These are phyloP conservation scores for Prunella strophiata DNA, from an alignment of 2,797 vertebrate species.

Conservation along the genomic window DNA sequence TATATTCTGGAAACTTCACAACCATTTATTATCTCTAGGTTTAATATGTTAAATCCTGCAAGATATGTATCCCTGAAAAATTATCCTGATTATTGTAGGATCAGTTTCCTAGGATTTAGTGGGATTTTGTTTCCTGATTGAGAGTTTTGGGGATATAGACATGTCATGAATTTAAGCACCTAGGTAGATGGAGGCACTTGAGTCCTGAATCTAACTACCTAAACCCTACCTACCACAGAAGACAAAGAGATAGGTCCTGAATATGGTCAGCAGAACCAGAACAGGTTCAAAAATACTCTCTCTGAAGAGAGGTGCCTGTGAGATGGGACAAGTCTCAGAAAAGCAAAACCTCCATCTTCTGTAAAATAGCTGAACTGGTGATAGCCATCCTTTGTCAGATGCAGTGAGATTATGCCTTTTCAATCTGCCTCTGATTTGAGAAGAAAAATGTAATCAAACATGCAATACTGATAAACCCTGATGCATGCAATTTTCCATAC, in stretches of 20 bases:
- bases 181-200: accelerated
- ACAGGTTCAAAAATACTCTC: background rate
- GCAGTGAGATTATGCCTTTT: too few species aligned
- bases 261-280: background rate
- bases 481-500: background rate
- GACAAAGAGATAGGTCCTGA: background rate
- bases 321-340: background rate
- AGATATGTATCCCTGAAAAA: background rate
- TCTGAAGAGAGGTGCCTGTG: background rate
- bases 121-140: background rate
- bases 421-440: background rate
- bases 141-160: background rate
- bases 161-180: background rate
- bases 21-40: background rate
- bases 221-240: background rate
- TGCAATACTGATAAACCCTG: background rate
- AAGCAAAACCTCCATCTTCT: background rate
- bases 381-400: background rate
- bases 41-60: background rate
- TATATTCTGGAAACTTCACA: background rate
- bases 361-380: background rate
- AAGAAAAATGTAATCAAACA: background rate
- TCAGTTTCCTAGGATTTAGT: background rate
- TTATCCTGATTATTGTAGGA: background rate
- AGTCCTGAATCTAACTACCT: background rate